A percentile compares a stretch with the other conserved stretches of the same genome.
phyloP scores from a whole-genome alignment of 2,113 vertebrate genomes.

The Phrynosoma platyrhinos region DNA sequence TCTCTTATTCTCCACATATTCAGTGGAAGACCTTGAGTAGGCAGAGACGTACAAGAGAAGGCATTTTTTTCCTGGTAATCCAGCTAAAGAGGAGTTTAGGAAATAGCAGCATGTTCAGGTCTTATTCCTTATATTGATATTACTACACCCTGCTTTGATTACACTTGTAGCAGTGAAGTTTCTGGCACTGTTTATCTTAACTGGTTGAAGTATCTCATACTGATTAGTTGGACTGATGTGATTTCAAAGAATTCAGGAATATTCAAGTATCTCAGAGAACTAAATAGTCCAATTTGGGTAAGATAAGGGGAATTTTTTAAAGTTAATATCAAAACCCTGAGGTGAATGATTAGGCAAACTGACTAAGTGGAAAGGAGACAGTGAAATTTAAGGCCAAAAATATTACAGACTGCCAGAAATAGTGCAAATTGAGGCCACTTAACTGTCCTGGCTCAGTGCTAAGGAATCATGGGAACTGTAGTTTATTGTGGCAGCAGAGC shows the following conservation, averaged over 20 bases:
- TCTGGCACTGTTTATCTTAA: not conserved
- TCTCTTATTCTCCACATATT: not conserved
- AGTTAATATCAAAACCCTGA: too few species aligned
- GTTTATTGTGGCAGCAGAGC: too few species aligned
- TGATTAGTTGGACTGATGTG: not conserved
- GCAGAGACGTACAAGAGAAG: not conserved
- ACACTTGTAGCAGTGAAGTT: not conserved
- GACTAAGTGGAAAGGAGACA: too few species aligned
- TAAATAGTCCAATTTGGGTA: not conserved
- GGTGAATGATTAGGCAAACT: too few species aligned
- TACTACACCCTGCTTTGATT: too few species aligned
- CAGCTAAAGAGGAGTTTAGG: not conserved
- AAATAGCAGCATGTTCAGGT: not conserved
- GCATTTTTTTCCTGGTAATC: not conserved
- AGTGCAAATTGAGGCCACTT: too few species aligned
- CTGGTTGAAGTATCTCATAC: not conserved
- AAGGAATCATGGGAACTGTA: too few species aligned
- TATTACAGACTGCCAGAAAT: too few species aligned
- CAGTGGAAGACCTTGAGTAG: too few species aligned
- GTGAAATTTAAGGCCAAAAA: too few species aligned
- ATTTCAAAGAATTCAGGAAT: not conserved
- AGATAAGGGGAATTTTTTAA: too few species aligned
- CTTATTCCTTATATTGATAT: not conserved
- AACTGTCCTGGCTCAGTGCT: too few species aligned
- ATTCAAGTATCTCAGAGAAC: not conserved